These are phyloP conservation scores for Cuculus canorus DNA, from an alignment of 2,797 vertebrate genomes.

Conservation along the genomic window DNA sequence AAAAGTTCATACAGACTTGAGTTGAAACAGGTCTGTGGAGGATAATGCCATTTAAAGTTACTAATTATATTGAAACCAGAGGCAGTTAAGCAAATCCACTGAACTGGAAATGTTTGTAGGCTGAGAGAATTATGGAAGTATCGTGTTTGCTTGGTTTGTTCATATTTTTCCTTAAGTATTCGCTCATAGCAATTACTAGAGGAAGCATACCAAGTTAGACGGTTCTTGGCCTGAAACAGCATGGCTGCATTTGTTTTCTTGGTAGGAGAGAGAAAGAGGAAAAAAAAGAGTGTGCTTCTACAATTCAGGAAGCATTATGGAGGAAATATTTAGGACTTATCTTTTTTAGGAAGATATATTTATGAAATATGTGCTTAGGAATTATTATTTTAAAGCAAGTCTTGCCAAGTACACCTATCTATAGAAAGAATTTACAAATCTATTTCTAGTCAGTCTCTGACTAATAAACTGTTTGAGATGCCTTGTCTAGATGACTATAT, in stretches of 20 bases:
- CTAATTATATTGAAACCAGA: not conserved
- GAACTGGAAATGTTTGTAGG: not conserved
- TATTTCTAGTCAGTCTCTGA: not conserved
- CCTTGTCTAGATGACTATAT: not conserved
- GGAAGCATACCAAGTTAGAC: not conserved
- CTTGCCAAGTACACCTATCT: not conserved
- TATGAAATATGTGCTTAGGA: not conserved
- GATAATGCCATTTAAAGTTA: not conserved
- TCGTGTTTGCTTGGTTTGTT: not conserved
- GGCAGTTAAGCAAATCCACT: not conserved
- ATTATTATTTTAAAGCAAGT: not conserved
- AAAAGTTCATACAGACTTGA: not conserved
- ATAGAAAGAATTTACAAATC: not conserved
- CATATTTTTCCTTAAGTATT: not conserved
- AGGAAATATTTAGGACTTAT: not conserved
- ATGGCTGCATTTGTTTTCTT: not conserved
- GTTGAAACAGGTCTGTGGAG: not conserved
- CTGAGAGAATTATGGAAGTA: not conserved
- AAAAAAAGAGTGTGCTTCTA: not conserved
- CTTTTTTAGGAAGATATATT: not conserved
- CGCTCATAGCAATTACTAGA: not conserved
- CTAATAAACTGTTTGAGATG: not conserved
- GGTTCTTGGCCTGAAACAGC: not conserved
- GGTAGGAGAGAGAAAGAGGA: not conserved
- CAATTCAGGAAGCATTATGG: not conserved